Evolutionary conservation across 2,888 invertebrate species (phyloP), one percentile per base, ranked within the genome.

Genomic region (Stenolophus ochropezus): DNA sequence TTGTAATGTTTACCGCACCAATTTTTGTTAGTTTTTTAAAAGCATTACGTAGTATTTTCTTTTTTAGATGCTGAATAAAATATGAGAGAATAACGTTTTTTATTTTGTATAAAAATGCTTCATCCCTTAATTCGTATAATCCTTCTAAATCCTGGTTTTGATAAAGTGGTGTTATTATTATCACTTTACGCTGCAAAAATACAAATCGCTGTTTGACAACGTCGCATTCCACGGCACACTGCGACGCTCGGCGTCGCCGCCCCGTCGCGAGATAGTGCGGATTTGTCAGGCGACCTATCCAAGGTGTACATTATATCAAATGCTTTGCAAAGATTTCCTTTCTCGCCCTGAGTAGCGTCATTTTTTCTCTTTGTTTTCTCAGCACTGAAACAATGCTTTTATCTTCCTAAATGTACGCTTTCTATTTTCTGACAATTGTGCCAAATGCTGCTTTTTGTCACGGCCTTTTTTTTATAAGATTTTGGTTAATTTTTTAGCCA

Each of bases 391-490:
- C 80, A 80, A 80, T 80, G 80, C 80, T 80, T 80, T 80, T 80
- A 80, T 80, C 73, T 73, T 73, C 25, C 73, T 80, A 80, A 80
- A 53, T 80, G 80, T 58, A 73, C 73, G 80, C 80, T 80, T 80
- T 80, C 80, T 80, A 73, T 80, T 80, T 58, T 56, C 53, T 71
- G 80, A 80, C 80, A 80, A 80, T 80, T 80, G 80, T 56, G 73
- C 18, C 56, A 80, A 80, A 73, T 33, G 73, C 23, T 25, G 18
- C 33, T 47, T 56, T 51, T 58, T 61, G 23, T 75, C 23, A 77
- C 47, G 61, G 23, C 5, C 61, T 61, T 42, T 33, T 33, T 77
- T 58, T 77, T 61, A 27, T 33, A 69, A 33, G 65, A 69, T 69
- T 69, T 69, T 14, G 33, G 27, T 42, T 69, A 69, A 69, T 69